phyloP scores from a whole-genome alignment of 2,888 invertebrate species.

The Apotomis capreana region DNA sequence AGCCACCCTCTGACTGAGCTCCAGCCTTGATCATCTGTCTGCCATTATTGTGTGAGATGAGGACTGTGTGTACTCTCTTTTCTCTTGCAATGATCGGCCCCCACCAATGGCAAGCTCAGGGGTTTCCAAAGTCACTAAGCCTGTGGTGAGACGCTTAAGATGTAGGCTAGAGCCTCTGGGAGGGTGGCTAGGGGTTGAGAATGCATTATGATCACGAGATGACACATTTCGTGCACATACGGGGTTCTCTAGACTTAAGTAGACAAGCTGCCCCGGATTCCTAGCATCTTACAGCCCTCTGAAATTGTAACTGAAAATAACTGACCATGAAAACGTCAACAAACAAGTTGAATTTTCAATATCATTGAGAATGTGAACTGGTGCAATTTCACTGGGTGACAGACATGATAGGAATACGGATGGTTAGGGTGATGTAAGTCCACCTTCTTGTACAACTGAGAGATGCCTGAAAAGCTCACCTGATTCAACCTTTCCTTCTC shows the following conservation, averaged over 20 bases:
- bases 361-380: constrained; percentile 45
- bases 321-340: constrained; percentile 28
- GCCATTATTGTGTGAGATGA: constrained; percentile 57
- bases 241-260: constrained; percentile 77
- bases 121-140: constrained; percentile 44
- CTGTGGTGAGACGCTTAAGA: constrained; percentile 55
- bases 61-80: constrained; percentile 44
- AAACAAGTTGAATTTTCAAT: constrained; percentile 17
- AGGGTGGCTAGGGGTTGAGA: constrained; percentile 70
- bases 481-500: background rate
- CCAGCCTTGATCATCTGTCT: constrained; percentile 51
- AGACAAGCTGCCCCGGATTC: constrained; percentile 68
- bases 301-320: constrained; percentile 62
- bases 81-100: constrained; percentile 57
- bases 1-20: constrained; percentile 69
- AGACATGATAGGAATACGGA: constrained; percentile 69
- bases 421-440: constrained; percentile 63
- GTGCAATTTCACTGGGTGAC: constrained; percentile 69
- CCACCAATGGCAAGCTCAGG: constrained; percentile 53
- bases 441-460: constrained; percentile 57
- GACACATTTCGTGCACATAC: constrained; percentile 66
- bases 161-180: constrained; percentile 60
- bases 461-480: constrained; percentile 22
- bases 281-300: constrained; percentile 66
- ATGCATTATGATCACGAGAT: constrained; percentile 70